Evolutionary conservation across 2,113 vertebrate genomes (phyloP).

Genomic region (Cathartes aura): DNA sequence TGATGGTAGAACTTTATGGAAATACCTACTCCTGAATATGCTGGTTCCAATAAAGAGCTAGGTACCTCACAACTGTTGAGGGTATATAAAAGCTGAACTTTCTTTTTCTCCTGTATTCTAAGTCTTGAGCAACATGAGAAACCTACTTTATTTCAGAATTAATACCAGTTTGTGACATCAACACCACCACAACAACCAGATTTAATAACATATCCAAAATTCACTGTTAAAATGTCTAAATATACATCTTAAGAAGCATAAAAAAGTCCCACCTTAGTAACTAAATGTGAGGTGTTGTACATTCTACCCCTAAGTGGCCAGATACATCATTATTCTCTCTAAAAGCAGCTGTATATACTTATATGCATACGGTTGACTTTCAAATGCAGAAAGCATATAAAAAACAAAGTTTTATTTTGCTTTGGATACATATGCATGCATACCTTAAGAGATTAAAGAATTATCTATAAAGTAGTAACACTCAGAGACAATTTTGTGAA

Average conservation of each 20-base stretch:
- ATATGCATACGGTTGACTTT: not conserved
- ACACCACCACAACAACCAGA: not conserved
- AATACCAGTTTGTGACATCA: not conserved
- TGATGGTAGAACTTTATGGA: not conserved
- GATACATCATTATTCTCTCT: not conserved
- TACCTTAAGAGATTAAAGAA: not conserved
- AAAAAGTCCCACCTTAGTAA: not conserved
- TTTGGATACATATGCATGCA: rapidly evolving
- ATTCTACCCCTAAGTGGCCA: too few relatives aligned
- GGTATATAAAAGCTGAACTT: not conserved
- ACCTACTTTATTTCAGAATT: not conserved
- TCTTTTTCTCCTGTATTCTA: not conserved
- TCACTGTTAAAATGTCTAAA: not conserved
- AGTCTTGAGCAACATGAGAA: not conserved
- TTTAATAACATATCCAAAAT: not conserved
- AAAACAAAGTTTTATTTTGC: rapidly evolving
- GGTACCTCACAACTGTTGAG: not conserved
- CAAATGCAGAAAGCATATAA: not conserved
- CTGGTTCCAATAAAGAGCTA: not conserved
- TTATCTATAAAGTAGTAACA: not conserved
- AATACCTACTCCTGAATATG: not conserved
- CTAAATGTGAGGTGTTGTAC: rapidly evolving
- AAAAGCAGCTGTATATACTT: not conserved
- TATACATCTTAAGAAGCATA: not conserved
- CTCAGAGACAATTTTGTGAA: not conserved